Percentiles rank a stretch among this genome's conserved stretches.
Conservation (phyloP, 2,797 vertebrate genomes). For the Gymnocypris eckloni region DNA sequence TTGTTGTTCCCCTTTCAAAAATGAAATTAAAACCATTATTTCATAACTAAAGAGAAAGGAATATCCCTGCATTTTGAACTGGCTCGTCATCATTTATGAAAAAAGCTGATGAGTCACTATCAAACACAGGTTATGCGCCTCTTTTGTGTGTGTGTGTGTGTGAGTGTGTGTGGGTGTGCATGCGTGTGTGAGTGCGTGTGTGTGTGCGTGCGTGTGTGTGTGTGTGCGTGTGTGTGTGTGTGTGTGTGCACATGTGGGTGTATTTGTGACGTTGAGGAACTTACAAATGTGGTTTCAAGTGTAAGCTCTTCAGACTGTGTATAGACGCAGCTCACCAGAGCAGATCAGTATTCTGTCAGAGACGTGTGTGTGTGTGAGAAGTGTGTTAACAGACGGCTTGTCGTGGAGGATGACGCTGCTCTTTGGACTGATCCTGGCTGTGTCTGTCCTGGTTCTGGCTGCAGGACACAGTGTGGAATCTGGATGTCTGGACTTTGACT, state of each 20-base stretch:
- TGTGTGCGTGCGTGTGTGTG: no score
- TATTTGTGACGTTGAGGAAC: slow-evolving; percentile 54
- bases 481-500: slow-evolving; percentile 15
- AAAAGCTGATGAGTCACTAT: slow-evolving; percentile 28
- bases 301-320: background rate
- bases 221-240: background rate
- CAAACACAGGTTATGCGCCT: background rate
- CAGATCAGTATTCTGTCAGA: slow-evolving; percentile 4
- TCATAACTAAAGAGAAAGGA: background rate
- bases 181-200: no score
- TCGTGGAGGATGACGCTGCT: slow-evolving; percentile 29
- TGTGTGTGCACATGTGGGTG: background rate
- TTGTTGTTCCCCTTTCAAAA: slow-evolving; percentile 1
- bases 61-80: background rate
- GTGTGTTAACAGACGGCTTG: background rate
- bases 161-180: background rate
- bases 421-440: slow-evolving; percentile 6
- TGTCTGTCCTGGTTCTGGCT: slow-evolving; percentile 4
- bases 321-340: background rate
- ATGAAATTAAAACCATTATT: background rate
- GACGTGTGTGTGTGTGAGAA: background rate
- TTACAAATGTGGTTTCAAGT: slow-evolving; percentile 41
- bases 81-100: no score
- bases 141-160: background rate
- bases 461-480: background rate